Evolutionary conservation across 2,888 invertebrate genomes (phyloP).

Genomic region (Chesias legatella): DNA sequence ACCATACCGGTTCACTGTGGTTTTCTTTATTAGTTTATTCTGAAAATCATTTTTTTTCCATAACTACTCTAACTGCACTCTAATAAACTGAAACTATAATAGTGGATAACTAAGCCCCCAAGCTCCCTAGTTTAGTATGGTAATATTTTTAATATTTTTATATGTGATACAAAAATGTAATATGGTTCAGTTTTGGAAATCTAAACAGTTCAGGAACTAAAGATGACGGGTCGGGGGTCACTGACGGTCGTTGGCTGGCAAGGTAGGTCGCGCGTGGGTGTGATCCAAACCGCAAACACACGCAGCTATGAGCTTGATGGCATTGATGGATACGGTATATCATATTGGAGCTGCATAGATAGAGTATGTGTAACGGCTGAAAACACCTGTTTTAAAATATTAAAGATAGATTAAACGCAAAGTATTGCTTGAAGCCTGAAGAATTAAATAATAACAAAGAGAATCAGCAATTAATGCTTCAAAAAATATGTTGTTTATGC

Average conservation of each 20-base stretch:
- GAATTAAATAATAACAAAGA: background rate
- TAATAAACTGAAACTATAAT: too few species aligned
- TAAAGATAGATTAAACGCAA: too few species aligned
- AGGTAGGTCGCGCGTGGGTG: slow-evolving; percentile 18
- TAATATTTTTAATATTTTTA: too few species aligned
- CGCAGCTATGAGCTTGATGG: background rate
- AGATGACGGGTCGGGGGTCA: slow-evolving; percentile 12
- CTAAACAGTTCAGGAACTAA: slow-evolving; percentile 6
- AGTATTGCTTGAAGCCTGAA: background rate
- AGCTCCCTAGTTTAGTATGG: too few species aligned
- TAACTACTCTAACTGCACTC: too few species aligned
- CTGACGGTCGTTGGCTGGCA: slow-evolving; percentile 12
- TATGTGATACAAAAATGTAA: background rate
- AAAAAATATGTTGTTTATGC: slow-evolving; percentile 8
- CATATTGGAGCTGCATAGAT: background rate
- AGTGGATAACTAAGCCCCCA: too few species aligned
- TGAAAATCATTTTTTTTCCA: too few species aligned
- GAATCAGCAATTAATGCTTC: background rate
- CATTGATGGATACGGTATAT: slow-evolving; percentile 4
- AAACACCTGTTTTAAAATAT: too few species aligned
- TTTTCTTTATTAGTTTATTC: too few species aligned
- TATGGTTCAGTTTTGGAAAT: slow-evolving; percentile 1
- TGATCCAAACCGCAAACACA: slow-evolving; percentile 10
- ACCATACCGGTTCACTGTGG: too few species aligned
- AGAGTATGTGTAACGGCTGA: too few species aligned